Base-by-base conservation (phyloP, 2,888 invertebrate species). In the Ochropacha duplaris region DNA sequence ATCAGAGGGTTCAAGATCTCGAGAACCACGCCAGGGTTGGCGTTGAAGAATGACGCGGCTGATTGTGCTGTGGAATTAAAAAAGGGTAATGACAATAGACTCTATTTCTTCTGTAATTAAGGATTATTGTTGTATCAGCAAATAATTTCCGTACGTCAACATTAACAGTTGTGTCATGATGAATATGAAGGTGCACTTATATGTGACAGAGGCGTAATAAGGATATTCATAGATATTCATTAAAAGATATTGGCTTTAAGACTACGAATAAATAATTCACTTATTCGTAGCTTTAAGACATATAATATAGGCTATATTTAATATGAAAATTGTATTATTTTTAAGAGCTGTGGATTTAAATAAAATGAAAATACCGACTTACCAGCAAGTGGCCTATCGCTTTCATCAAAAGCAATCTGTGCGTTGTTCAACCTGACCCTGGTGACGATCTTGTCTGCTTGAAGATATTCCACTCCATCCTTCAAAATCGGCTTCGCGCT, bases 1-100 rank as follows among this genome's bases (percentile, higher is more conserved):
- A 95, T 94, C 44, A 96, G 94, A 0, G 96, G 96, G 75, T 93
- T 95, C 44, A 96, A 86, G 54, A 96, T 94, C 65, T 96, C 95
- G 81, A 96, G 83, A 4, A 96, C 94, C 9, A 94, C 86, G 55
- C 94, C 89, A 0, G 95, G 94, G 74, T 95, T 95, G 60, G 94
- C 93, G 72, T 96, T 95, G 93, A 95, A 95, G 90, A 96, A 96
- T 5, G 93, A 90, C 0, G 93, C 93, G n/a, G 96, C 95, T 34
- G 96, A 94, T 57, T 94, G 89, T 54, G 95, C 96, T 96, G 89
- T 34, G 77, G 83, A 56, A 58, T 31, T 14, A 22, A n/a, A 56
- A 22, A 49, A 31, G 0, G 2, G 4, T 4, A 6, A 4, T 12
- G 31, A 31, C 12, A 31, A 31, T 12, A 31, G 22, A 22, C 22